These are phyloP conservation scores for Delphinapterus leucas DNA, from an alignment of 2,113 vertebrate species.

Conservation along the genomic window DNA sequence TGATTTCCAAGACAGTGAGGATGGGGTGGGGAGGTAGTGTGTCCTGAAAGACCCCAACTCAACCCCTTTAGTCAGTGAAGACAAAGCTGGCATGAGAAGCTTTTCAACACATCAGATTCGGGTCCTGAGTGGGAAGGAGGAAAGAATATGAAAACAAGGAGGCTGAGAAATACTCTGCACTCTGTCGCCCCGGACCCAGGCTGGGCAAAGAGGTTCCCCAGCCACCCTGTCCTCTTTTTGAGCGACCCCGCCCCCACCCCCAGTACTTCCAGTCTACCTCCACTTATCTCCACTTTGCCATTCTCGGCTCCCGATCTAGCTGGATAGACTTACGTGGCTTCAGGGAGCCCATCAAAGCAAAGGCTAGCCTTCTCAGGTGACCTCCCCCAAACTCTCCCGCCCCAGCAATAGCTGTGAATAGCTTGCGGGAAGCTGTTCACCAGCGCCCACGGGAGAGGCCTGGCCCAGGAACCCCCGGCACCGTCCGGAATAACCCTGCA, in stretches of 20 bases:
- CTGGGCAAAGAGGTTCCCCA: not conserved
- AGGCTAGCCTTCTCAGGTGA: not conserved
- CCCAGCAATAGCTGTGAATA: not conserved
- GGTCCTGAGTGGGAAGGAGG: not conserved
- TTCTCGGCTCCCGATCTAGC: not conserved
- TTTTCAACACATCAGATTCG: not conserved
- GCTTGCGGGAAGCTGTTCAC: not conserved
- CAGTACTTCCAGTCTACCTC: not conserved
- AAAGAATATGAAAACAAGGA: not conserved
- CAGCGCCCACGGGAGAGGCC: not conserved
- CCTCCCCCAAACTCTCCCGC: not conserved
- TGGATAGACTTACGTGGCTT: not conserved
- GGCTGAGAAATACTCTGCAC: not conserved
- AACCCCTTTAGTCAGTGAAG: not conserved
- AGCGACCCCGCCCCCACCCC: not conserved
- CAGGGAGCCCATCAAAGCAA: not conserved
- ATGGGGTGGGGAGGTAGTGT: not conserved
- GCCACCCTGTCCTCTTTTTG: not conserved
- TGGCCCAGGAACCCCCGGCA: not conserved
- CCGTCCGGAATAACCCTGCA: no score
- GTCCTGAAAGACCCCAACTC: not conserved
- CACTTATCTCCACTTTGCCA: not conserved
- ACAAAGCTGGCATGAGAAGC: not conserved
- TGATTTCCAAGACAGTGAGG: not conserved
- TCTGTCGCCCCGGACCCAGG: not conserved